A percentile compares a stretch with the other conserved stretches of the same genome.
Conservation (phyloP, 2,888 invertebrate species). For the Drosophila pseudotalamancana region DNA sequence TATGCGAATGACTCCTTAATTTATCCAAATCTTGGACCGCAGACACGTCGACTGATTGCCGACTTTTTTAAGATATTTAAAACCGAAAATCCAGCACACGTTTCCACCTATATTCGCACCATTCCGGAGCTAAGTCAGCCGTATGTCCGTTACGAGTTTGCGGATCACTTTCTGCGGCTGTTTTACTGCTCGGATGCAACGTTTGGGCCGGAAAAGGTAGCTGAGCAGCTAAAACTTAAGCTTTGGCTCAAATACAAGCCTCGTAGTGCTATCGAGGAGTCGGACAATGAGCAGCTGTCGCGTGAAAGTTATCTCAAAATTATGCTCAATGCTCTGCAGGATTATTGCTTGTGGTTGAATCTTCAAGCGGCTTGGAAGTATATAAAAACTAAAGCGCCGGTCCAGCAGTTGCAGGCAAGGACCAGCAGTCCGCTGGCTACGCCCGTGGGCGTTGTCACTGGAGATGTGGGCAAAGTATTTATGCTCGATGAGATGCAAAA, state of each 20-base stretch:
- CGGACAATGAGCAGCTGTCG: slow-evolving; percentile 54
- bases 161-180: slow-evolving; percentile 77
- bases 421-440: slow-evolving; percentile 55
- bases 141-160: slow-evolving; percentile 78
- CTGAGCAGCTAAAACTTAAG: slow-evolving; percentile 70
- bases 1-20: slow-evolving; percentile 63
- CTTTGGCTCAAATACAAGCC: slow-evolving; percentile 78
- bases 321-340: slow-evolving; percentile 71
- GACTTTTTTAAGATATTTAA: slow-evolving; percentile 80
- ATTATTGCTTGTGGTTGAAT: slow-evolving; percentile 77
- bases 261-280: slow-evolving; percentile 40
- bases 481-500: slow-evolving; percentile 59
- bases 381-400: slow-evolving; percentile 50
- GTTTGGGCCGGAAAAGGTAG: slow-evolving; percentile 77
- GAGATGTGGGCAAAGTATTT: slow-evolving; percentile 53
- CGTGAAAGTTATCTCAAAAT: slow-evolving; percentile 78
- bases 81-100: slow-evolving; percentile 57
- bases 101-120: slow-evolving; percentile 70
- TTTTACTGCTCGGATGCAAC: slow-evolving; percentile 65
- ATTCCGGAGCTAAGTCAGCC: slow-evolving; percentile 74
- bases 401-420: slow-evolving; percentile 54
- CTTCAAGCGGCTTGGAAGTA: slow-evolving; percentile 64
- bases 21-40: slow-evolving; percentile 75
- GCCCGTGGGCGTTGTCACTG: slow-evolving; percentile 53
- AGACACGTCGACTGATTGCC: slow-evolving; percentile 68